Base-by-base conservation (phyloP, 2,888 invertebrate genomes). In the Ochropacha duplaris region DNA sequence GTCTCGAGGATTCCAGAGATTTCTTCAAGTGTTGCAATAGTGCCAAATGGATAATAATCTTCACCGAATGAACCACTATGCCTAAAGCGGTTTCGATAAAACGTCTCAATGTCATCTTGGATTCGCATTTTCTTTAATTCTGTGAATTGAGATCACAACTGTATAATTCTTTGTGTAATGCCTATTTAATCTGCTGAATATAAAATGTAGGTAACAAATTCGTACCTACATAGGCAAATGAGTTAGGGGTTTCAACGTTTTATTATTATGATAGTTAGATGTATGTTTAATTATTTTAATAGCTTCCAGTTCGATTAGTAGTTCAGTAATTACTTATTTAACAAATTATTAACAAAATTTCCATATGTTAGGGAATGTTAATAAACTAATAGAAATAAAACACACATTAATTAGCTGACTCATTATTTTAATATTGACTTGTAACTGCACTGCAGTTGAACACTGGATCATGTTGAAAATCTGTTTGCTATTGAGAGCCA, bases 371-470 rank as follows among this genome's bases (percentile, higher is more conserved):
- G 58, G 56, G 51, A 59, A 58, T 60, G 24, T 54, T 56, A 51
- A 36, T 57, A 60, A 60, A 61, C 61, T 56, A 62, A 57, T 58
- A 52, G 54, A 57, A 31, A 55, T 52, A 51, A 61, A 68, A 66
- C 59, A 31, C n/a, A n/a, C 36, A 52, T 55, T 58, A 57, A 56
- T 58, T 64, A 55, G 49, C 36, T 54, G 55, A 61, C 39, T 6
- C 39, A 44, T 19, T 44, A 44, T n/a, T n/a, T 16, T 44, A 44
- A 14, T 14, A 9, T 44, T 6, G 0, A 8, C 4, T 6, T 8
- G 2, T 6, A 12, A 39, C n/a, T 16, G 3, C 39, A 39, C 12
- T 14, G 16, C 5, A 39, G 28, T 39, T 36, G 16, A 16, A 6
- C n/a, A 36, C 36, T 9, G 6, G 9, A 11, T 31, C 8, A 31